phyloP scores from a whole-genome alignment of 2,797 vertebrate genomes.

The Phataginus tricuspis region DNA sequence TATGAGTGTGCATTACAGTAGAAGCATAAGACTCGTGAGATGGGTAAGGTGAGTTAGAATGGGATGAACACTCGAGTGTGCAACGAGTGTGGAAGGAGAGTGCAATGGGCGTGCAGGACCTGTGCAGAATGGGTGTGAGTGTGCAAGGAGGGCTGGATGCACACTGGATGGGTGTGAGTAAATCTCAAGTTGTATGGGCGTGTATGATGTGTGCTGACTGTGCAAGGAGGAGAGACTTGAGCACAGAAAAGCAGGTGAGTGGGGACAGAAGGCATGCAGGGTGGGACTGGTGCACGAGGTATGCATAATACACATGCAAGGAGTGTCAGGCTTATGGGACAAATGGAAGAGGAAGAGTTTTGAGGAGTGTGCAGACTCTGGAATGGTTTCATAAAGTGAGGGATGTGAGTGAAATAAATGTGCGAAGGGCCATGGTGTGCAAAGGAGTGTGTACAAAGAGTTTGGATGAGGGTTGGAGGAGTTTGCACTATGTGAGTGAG shows the following conservation, averaged over 20 bases:
- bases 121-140: not conserved
- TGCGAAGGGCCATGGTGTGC: not conserved
- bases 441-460: not conserved
- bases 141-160: not conserved
- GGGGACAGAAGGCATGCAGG: not conserved
- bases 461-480: not conserved
- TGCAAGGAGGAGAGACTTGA: not conserved
- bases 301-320: fast-evolving
- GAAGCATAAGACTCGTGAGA: not conserved
- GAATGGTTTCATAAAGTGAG: not conserved
- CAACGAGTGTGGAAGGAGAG: not conserved
- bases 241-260: not conserved
- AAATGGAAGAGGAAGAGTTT: not conserved
- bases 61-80: too few relatives aligned
- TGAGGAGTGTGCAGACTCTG: not conserved
- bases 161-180: not conserved
- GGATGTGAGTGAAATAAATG: not conserved
- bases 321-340: not conserved
- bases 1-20: not conserved
- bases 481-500: not conserved
- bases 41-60: not conserved
- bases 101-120: not conserved
- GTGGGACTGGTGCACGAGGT: fast-evolving
- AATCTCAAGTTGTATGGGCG: not conserved
- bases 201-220: not conserved